Conservation (phyloP, 2,888 invertebrate species). For the Exocentrus adspersus region DNA sequence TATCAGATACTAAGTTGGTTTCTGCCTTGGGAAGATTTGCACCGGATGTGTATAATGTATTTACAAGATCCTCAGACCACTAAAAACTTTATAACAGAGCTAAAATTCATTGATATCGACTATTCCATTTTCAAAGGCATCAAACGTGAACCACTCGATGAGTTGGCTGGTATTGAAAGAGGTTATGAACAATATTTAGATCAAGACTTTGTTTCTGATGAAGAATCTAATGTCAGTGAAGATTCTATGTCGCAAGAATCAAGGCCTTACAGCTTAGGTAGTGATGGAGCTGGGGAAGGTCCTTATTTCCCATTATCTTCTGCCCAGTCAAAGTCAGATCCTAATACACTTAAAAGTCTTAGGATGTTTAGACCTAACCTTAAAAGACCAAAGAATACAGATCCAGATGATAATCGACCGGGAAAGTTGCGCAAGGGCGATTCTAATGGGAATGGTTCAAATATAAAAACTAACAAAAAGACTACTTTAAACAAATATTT, state of each 20-base stretch:
- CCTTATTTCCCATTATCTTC: constrained; percentile 43
- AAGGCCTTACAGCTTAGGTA: constrained; percentile 63
- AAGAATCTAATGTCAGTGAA: constrained; percentile 58
- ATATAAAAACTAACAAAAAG: background rate
- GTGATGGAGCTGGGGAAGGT: constrained; percentile 60
- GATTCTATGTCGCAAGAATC: constrained; percentile 66
- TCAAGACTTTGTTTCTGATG: constrained; percentile 51
- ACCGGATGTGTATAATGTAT: constrained; percentile 68
- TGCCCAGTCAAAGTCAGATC: constrained; percentile 60
- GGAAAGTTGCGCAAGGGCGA: constrained; percentile 38
- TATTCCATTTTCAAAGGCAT: constrained; percentile 69
- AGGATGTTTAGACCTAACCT: constrained; percentile 65
- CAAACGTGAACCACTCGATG: constrained; percentile 69
- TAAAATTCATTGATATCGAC: constrained; percentile 80
- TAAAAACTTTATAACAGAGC: constrained; percentile 73
- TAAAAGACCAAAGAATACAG: constrained; percentile 50
- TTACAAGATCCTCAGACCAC: constrained; percentile 69
- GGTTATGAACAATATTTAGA: constrained; percentile 57
- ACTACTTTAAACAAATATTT: constrained; percentile 30
- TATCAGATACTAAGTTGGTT: constrained; percentile 79
- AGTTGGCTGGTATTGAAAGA: constrained; percentile 56
- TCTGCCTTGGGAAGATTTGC: constrained; percentile 69
- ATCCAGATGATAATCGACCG: constrained; percentile 26
- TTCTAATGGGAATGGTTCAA: constrained; percentile 7
- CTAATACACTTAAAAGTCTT: constrained; percentile 66